phyloP scores from a whole-genome alignment of 2,888 invertebrate genomes.

The Pristionchus mayeri region DNA sequence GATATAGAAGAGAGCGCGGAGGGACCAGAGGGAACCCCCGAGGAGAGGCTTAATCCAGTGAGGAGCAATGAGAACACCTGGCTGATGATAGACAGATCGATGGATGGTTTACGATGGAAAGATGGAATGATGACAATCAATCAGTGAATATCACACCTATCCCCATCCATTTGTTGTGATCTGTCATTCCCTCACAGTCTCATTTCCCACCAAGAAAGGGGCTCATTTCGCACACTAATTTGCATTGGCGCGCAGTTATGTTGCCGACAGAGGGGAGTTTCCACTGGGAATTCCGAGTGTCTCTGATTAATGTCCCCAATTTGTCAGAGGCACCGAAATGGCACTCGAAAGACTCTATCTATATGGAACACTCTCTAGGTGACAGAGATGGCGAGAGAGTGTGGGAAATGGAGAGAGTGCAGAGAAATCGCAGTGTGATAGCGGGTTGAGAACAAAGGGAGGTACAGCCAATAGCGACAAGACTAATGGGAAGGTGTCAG shows the following conservation, averaged over 20 bases:
- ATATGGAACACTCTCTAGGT: not conserved
- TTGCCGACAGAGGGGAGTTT: not conserved
- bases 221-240: constrained; percentile 39
- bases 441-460: constrained; percentile 3
- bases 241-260: not conserved
- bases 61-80: constrained; percentile 31
- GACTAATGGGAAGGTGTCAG: constrained; percentile 43
- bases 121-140: constrained; percentile 27
- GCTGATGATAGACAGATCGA: not conserved
- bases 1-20: not conserved
- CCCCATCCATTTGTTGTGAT: constrained; percentile 18
- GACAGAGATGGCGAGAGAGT: not conserved
- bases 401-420: not conserved
- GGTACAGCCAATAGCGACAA: constrained; percentile 7
- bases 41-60: constrained; percentile 39
- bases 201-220: not conserved
- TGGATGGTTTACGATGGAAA: not conserved
- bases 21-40: constrained; percentile 9
- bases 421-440: not conserved
- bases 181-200: not conserved
- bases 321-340: not conserved
- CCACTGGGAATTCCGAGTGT: constrained; percentile 6
- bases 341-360: too few species aligned
- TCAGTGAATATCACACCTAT: constrained; percentile 29
- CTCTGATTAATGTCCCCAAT: constrained; percentile 38